Evolutionary conservation across 2,888 invertebrate genomes (phyloP).

Genomic region (Actias luna): DNA sequence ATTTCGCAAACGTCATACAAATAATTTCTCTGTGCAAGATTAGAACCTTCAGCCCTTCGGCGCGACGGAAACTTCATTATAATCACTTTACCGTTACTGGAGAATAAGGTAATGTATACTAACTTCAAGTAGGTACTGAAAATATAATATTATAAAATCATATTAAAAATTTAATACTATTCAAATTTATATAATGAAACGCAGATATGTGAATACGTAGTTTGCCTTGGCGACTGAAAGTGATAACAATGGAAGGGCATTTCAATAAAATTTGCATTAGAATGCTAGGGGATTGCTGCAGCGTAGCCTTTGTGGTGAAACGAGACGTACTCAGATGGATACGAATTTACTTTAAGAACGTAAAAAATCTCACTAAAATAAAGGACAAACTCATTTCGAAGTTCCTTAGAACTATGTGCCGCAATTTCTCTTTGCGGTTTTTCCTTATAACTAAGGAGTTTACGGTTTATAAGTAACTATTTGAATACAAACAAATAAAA

Average conservation of each 20-base stretch:
- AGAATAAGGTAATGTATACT: no score
- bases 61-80: background rate
- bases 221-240: conserved; percentile 58
- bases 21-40: no score
- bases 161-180: conserved; percentile 7
- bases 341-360: conserved; percentile 29
- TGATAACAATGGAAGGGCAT: conserved; percentile 70
- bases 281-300: conserved; percentile 68
- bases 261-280: conserved; percentile 79
- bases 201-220: conserved; percentile 44
- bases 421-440: background rate
- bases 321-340: conserved; percentile 35
- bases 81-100: background rate
- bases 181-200: conserved; percentile 21
- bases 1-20: no score
- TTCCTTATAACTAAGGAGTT: background rate
- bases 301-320: conserved; percentile 59
- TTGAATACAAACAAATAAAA: no score
- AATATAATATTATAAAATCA: conserved; percentile 12
- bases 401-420: background rate
- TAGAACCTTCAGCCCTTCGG: no score
- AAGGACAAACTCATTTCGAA: background rate
- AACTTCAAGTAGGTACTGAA: no score
- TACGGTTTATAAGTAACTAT: background rate
- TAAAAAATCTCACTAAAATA: conserved; percentile 18